Conservation (phyloP, 2,888 invertebrate genomes). For the Calameuta idolon region DNA sequence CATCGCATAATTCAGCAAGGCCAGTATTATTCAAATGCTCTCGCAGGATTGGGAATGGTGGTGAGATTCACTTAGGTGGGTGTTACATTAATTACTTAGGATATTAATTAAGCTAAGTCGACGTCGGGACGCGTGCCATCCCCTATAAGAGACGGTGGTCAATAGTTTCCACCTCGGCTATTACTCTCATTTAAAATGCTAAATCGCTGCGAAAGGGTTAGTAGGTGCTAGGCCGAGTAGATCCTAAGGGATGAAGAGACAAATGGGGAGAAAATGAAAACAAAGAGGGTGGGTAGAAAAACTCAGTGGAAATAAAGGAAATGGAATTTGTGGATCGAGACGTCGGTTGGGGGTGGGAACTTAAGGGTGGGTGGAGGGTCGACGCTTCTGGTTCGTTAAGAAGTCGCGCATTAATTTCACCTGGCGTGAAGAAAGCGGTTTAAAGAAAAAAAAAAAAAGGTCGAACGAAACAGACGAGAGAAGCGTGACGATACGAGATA, state of each 20-base stretch:
- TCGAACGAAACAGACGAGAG: neutral
- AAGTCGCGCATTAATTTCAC: slow-evolving; percentile 19
- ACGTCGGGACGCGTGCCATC: neutral
- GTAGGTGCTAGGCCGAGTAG: neutral
- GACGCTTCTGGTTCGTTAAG: slow-evolving; percentile 19
- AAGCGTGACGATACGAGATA: neutral
- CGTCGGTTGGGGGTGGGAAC: neutral
- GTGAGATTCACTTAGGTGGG: neutral
- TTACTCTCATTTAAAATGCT: slow-evolving; percentile 29
- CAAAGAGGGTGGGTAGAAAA: neutral
- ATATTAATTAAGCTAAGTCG: neutral
- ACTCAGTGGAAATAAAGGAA: neutral
- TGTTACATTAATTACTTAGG: neutral
- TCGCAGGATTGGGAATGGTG: neutral
- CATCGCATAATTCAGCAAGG: neutral
- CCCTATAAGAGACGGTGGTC: slow-evolving; percentile 21
- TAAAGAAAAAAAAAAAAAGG: neutral
- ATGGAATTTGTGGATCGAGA: neutral
- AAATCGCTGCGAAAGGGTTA: slow-evolving; percentile 4
- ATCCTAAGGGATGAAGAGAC: neutral
- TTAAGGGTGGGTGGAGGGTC: neutral
- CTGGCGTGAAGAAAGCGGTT: neutral
- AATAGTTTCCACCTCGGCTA: slow-evolving; percentile 19
- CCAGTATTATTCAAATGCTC: neutral
- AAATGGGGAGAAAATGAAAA: neutral